Conservation (phyloP, 1,140 invertebrate genomes). For the Calephelis virginiensis region DNA sequence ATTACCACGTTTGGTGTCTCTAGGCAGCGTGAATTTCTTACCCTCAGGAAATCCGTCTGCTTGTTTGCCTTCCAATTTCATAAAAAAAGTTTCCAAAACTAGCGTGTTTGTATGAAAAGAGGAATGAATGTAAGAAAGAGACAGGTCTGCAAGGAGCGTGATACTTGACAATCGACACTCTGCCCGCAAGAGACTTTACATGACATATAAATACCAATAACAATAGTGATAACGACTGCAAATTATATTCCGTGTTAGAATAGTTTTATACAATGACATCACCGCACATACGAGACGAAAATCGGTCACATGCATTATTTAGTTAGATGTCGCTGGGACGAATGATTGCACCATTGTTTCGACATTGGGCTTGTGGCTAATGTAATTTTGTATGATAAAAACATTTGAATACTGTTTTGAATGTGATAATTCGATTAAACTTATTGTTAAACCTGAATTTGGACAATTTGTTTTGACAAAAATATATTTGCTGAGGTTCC, state of each 20-base stretch:
- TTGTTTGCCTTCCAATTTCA: too few species aligned
- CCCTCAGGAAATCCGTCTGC: too few species aligned
- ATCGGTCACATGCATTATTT: slow-evolving; percentile 40
- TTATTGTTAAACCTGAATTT: not conserved
- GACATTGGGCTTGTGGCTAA: slow-evolving; percentile 15
- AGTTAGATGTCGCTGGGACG: slow-evolving; percentile 30
- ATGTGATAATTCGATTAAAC: slow-evolving; percentile 11
- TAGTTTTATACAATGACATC: slow-evolving; percentile 30
- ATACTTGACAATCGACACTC: too few species aligned
- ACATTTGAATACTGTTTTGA: not conserved
- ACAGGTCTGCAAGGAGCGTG: too few species aligned
- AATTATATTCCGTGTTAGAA: slow-evolving; percentile 20
- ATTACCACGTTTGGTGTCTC: too few species aligned
- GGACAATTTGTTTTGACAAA: not conserved
- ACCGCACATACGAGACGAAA: slow-evolving; percentile 36
- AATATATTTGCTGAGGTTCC: not conserved
- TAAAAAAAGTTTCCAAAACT: too few species aligned
- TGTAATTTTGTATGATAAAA: slow-evolving; percentile 16
- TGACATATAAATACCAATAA: slow-evolving; percentile 22
- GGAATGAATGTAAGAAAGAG: too few species aligned
- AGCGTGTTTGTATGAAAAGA: too few species aligned
- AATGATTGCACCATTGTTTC: slow-evolving; percentile 40
- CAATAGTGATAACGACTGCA: slow-evolving; percentile 25
- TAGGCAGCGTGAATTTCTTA: too few species aligned
- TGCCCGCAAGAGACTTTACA: too few species aligned